Evolutionary conservation across 2,888 invertebrate species (phyloP).

Genomic region (Dysmachus trigonus): DNA sequence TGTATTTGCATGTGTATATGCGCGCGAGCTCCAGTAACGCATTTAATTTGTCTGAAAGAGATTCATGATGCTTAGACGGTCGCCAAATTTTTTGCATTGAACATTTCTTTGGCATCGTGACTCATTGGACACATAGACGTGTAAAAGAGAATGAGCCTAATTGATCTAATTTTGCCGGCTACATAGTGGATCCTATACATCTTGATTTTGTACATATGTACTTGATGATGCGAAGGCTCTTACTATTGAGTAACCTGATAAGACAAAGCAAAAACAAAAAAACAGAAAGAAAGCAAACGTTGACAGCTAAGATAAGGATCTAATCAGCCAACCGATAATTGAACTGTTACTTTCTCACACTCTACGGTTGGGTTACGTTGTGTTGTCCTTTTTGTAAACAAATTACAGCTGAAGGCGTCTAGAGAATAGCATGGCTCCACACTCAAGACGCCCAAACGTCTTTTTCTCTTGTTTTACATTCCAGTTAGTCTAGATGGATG

Average conservation of each 20-base stretch:
- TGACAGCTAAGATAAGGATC: conserved; percentile 1
- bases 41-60: background rate
- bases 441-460: background rate
- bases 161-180: background rate
- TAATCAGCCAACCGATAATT: conserved; percentile 23
- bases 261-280: background rate
- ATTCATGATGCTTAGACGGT: conserved; percentile 18
- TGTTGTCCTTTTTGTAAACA: conserved; percentile 21
- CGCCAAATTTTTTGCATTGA: conserved; percentile 6
- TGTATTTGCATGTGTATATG: background rate
- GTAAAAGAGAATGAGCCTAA: background rate
- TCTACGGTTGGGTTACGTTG: background rate
- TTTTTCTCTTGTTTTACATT: conserved; percentile 29
- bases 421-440: conserved; percentile 10
- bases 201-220: background rate
- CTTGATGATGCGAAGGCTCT: background rate
- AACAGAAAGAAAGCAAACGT: background rate
- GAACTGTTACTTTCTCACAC: conserved; percentile 36
- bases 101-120: background rate
- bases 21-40: background rate
- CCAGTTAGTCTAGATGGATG: conserved; percentile 33
- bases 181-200: background rate
- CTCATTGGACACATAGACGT: background rate
- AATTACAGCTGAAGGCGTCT: conserved; percentile 15
- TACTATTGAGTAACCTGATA: conserved; percentile 12